Evolutionary conservation across 1,140 invertebrate genomes (phyloP), one percentile per base, ranked within the genome.

Genomic region (Cydia strobilella): DNA sequence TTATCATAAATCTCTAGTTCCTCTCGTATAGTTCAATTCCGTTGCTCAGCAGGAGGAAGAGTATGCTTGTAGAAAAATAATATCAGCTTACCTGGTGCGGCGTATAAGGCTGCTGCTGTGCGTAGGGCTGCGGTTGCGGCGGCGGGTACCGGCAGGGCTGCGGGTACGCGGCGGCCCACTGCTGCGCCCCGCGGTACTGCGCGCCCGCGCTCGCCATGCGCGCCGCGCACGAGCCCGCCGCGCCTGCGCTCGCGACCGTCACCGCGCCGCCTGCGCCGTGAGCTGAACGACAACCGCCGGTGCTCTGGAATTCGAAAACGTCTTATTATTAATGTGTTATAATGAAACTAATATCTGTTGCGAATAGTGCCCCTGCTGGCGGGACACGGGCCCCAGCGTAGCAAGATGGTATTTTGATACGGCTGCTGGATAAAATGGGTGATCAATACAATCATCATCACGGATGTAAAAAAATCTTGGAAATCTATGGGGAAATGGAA

Each of bases 121-220:
- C 86, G 85, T 92, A 92, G 66, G 83, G 82, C 84, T 92, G 90
- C 75, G 86, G 87, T 77, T 91, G 90, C 72, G 90, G 90, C 87
- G 90, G 89, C 85, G 90, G 90, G 80, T 92, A 92, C 84, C 90
- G 90, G 88, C 90, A 92, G 82, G 90, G 90, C 84, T 83, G 89
- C 86, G 88, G 87, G 82, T 90, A 90, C 54, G 89, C 88, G 83
- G 87, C 83, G 73, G 88, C 85, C 90, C 89, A 90, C 87, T 90
- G 88, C 87, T 90, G 87, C 85, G 84, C 80, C 77, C 89, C 88
- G 86, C 90, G 90, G 86, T 81, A 91, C 83, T 91, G 90, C 75
- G 90, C 90, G 85, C 90, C 90, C 81, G 90, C 90, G 88, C 90
- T 91, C 78, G 90, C 90, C 90, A 91, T 91, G 86, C 90, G 88